A percentile compares a stretch with the other conserved stretches of the same genome.
These are phyloP conservation scores for Myrmophylax atrothorax DNA, from an alignment of 2,113 vertebrate genomes.

Conservation along the genomic window DNA sequence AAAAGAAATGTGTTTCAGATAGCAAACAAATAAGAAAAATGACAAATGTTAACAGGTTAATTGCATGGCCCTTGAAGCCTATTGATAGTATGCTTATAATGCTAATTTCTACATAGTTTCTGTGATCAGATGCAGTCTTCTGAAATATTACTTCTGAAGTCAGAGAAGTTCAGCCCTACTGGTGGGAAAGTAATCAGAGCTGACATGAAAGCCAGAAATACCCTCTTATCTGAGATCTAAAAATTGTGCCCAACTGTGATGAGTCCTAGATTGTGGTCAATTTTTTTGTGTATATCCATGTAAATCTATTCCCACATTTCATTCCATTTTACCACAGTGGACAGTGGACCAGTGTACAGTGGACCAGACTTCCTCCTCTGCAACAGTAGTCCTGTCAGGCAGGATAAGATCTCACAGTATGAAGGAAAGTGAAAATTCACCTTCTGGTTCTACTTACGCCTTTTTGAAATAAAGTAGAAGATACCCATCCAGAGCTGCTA, in stretches of 20 bases:
- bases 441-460: accelerated
- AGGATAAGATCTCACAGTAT: background rate
- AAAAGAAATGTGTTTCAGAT: background rate
- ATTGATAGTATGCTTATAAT: background rate
- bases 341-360: background rate
- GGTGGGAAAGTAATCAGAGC: background rate
- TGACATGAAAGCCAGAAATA: background rate
- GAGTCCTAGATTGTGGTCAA: background rate
- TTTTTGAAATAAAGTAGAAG: background rate
- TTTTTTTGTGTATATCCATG: background rate
- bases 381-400: background rate
- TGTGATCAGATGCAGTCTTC: background rate
- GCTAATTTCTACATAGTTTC: background rate
- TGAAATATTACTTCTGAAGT: background rate
- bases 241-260: background rate
- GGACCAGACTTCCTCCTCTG: background rate
- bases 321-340: background rate
- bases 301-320: background rate
- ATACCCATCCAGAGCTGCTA: background rate
- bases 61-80: background rate
- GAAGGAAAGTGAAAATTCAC: background rate
- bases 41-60: background rate
- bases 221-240: background rate
- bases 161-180: background rate
- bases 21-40: background rate